phyloP scores from a whole-genome alignment of 2,888 invertebrate genomes.

The Drosophila neutralis region DNA sequence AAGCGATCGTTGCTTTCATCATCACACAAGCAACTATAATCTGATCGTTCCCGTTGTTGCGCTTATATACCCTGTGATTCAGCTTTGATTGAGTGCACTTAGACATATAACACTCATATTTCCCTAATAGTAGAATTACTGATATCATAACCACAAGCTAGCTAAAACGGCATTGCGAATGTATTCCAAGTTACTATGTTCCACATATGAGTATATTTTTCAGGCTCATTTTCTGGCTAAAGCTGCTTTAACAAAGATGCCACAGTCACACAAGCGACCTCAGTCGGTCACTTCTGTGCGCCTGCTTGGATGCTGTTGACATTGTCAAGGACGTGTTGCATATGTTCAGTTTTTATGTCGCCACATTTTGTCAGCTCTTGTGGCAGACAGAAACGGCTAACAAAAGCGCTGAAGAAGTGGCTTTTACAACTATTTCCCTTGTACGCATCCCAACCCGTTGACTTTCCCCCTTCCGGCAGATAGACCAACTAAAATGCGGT shows the following conservation, averaged over 20 bases:
- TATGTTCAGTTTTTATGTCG: slow-evolving; percentile 41
- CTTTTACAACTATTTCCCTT: slow-evolving; percentile 1
- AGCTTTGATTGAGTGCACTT: not conserved
- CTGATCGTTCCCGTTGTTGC: too few species aligned
- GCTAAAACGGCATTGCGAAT: not conserved
- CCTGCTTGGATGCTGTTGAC: slow-evolving; percentile 59
- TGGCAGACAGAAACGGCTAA: slow-evolving; percentile 5
- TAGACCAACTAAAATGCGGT: slow-evolving; percentile 24
- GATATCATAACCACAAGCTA: not conserved
- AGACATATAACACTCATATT: not conserved
- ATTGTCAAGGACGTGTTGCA: slow-evolving; percentile 64
- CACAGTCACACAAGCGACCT: slow-evolving; percentile 37
- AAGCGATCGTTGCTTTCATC: slow-evolving; percentile 22
- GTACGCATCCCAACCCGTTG: not conserved
- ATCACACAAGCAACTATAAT: not conserved
- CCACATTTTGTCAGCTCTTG: slow-evolving; percentile 10
- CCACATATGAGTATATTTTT: not conserved
- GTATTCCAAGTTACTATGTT: not conserved
- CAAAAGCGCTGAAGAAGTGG: slow-evolving; percentile 40
- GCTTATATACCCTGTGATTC: slow-evolving; percentile 31
- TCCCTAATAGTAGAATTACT: too few species aligned
- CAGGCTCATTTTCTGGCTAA: not conserved
- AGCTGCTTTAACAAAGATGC: not conserved
- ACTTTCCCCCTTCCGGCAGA: not conserved
- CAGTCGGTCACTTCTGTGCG: slow-evolving; percentile 62